Conservation (phyloP, 2,888 invertebrate genomes). For the Aplocera efformata region DNA sequence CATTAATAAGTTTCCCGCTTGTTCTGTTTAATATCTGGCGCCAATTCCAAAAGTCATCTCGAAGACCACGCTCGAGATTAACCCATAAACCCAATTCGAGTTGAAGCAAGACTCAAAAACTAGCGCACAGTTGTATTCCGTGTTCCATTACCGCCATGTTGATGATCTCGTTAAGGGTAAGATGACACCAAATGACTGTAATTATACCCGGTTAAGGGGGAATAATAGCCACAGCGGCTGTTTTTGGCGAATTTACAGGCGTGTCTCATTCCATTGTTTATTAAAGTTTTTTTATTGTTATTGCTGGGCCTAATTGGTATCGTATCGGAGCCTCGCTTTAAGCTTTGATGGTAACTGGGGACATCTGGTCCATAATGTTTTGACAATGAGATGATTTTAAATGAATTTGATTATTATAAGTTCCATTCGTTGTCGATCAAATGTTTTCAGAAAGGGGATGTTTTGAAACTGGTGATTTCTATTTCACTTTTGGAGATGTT, state of each 20-base stretch:
- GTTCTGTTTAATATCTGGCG: too few species aligned
- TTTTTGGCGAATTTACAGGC: conserved; percentile 64
- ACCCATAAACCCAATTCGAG: conserved; percentile 11
- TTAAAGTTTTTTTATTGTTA: conserved; percentile 71
- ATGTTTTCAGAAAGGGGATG: too few species aligned
- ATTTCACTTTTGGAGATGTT: too few species aligned
- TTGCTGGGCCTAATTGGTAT: conserved; percentile 48
- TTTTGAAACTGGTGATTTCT: too few species aligned
- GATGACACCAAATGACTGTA: conserved; percentile 75
- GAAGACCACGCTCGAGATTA: not conserved
- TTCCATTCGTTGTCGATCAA: too few species aligned
- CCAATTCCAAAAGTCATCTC: not conserved
- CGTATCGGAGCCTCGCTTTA: conserved; percentile 18
- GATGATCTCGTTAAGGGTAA: conserved; percentile 71
- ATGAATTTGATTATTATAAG: conserved; percentile 6
- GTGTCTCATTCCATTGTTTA: conserved; percentile 61
- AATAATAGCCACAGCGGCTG: conserved; percentile 51
- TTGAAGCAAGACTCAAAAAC: conserved; percentile 22
- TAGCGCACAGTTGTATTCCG: conserved; percentile 35
- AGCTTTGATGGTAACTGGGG: conserved; percentile 12
- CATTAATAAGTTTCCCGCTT: too few species aligned
- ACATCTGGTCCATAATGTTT: conserved; percentile 10
- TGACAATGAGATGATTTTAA: conserved; percentile 9
- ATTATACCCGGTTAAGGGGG: conserved; percentile 69
- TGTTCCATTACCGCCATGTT: conserved; percentile 42